Conservation (phyloP, 2,113 vertebrate genomes). For the Hylia prasina region DNA sequence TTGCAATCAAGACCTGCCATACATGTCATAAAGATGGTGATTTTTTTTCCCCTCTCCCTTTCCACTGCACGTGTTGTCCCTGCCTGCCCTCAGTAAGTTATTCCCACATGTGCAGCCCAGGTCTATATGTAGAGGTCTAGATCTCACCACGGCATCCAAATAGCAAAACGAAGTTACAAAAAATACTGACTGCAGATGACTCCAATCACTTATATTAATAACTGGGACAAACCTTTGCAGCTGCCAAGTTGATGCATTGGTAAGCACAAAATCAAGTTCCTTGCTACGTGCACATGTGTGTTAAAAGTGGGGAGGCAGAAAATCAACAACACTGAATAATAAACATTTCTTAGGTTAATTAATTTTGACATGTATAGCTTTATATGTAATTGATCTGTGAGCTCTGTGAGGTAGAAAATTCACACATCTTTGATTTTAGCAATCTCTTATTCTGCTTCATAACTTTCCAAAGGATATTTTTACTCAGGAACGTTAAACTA, state of each 20-base stretch:
- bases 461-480: conserved; percentile 12
- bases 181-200: not conserved
- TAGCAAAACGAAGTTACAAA: not conserved
- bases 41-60: not conserved
- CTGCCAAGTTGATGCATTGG: not conserved
- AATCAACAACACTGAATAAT: not conserved
- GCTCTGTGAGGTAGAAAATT: not conserved
- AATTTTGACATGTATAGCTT: not conserved
- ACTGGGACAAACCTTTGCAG: not conserved
- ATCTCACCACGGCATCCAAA: not conserved
- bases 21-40: not conserved
- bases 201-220: not conserved
- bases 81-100: not conserved
- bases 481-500: not conserved
- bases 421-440: conserved; percentile 5
- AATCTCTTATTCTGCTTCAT: not conserved
- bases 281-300: accelerated
- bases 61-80: not conserved
- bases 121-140: not conserved
- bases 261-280: not conserved
- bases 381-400: not conserved
- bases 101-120: not conserved
- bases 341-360: not conserved
- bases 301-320: not conserved
- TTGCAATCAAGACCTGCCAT: not conserved